These are phyloP conservation scores for Poecilia latipinna DNA, from an alignment of 2,113 vertebrate species.

Conservation along the genomic window DNA sequence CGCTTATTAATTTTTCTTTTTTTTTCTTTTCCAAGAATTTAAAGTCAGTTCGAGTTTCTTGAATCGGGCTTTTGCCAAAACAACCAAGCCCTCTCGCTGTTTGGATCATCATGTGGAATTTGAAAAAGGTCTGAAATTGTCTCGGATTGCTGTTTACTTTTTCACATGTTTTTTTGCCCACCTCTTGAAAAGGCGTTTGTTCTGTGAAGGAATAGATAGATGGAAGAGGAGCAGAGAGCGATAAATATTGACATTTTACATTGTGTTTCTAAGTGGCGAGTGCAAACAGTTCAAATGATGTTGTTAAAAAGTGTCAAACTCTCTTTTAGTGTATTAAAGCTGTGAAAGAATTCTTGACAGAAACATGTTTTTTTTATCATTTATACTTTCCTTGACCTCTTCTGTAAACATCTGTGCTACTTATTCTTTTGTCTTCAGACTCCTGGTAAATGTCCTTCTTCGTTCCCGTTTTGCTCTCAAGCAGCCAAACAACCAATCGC, in stretches of 20 bases:
- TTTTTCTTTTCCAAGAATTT: not conserved
- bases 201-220: not conserved
- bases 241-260: not conserved
- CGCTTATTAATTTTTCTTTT: not conserved
- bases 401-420: not conserved
- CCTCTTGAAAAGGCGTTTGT: not conserved
- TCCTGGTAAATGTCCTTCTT: not conserved
- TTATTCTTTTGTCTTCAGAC: not conserved
- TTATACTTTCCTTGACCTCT: not conserved
- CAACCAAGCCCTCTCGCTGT: not conserved
- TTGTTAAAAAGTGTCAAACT: not conserved
- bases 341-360: not conserved
- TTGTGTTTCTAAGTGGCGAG: not conserved
- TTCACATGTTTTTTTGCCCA: not conserved
- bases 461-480: not conserved
- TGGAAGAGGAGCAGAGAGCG: not conserved
- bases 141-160: not conserved
- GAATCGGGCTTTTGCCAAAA: not conserved
- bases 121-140: not conserved
- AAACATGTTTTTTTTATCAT: not conserved
- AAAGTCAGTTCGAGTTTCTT: slow-evolving; percentile 20
- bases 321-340: not conserved
- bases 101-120: not conserved
- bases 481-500: not conserved
- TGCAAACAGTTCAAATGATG: not conserved